Evolutionary conservation across 2,797 vertebrate species (phyloP).

Genomic region (Corythornis leucogaster): DNA sequence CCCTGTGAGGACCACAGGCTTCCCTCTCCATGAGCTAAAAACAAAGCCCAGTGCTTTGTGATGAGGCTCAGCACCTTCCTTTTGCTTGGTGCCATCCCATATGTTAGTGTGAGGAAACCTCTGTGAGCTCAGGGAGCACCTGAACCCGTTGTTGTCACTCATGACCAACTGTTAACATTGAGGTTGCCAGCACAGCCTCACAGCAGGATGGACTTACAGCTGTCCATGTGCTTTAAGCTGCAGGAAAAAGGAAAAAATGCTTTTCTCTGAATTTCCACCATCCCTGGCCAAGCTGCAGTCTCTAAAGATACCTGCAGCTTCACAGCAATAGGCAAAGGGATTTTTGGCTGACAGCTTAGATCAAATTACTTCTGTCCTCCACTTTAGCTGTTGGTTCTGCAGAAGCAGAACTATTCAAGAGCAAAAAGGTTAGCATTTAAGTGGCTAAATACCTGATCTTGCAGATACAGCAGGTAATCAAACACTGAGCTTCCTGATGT

Average conservation of each 20-base stretch:
- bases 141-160: not conserved
- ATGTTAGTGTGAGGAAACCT: not conserved
- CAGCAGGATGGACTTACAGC: not conserved
- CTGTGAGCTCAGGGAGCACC: not conserved
- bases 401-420: slow-evolving; percentile 33
- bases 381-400: slow-evolving; percentile 18
- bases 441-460: slow-evolving; percentile 25
- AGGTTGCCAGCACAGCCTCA: not conserved
- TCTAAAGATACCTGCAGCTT: not conserved
- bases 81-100: not conserved
- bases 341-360: slow-evolving; percentile 33
- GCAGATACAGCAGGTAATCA: slow-evolving; percentile 46
- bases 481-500: slow-evolving; percentile 14
- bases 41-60: not conserved
- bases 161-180: not conserved
- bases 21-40: not conserved
- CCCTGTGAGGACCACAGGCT: not conserved
- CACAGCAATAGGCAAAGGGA: not conserved
- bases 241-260: not conserved
- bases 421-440: slow-evolving; percentile 31
- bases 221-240: not conserved
- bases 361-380: slow-evolving; percentile 29
- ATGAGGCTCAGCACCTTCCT: not conserved
- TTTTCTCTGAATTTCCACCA: not conserved
- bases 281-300: not conserved